Evolutionary conservation across 2,113 vertebrate genomes (phyloP), one percentile per base, ranked within the genome.

Genomic region (Forbesichthys agassizii): DNA sequence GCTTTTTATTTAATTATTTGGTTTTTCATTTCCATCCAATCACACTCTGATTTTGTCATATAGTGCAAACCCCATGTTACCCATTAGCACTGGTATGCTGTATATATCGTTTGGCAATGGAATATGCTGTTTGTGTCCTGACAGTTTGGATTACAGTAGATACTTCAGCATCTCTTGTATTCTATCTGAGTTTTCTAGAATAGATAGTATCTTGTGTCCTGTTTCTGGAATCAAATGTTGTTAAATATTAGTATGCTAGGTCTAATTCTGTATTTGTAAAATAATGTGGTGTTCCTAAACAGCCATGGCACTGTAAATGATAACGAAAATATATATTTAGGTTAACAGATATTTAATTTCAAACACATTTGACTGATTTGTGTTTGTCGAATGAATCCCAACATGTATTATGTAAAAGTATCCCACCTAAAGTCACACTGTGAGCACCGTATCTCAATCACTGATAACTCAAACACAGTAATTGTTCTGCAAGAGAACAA

Each of bases 401-500:
- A 16, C 14, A 14, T 53, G 51, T 51, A 51, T 13, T 11, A 9
- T 51, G 9, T 51, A 51, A 51, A 51, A 13, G 48, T 51, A 51
- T 13, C 12, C 12, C 2, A 51, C 48, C 54, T 73, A 61, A 46
- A 84, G 74, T 80, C 76, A 81, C 46, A 74, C 71, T 64, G 69
- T 83, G 65, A 49, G 4, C 73, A 65, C 79, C 74, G 74, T 73
- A 83, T 79, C 83, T 84, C 83, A 80, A 81, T 86, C 85, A 81
- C 82, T 77, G 78, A 84, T 77, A 88, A 82, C 71, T 85, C 83
- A 84, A 90, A 86, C 85, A 84, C 77, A 80, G 82, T 91, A 88
- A 91, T 87, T 88, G 81, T 89, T 88, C 86, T 89, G 81, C 72
- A 65, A 83, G 80, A 78, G 89, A 84, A 73, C 66, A 75, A 78